Evolutionary conservation across 2,113 vertebrate genomes (phyloP).

Genomic region (Syngnathus scovelli): DNA sequence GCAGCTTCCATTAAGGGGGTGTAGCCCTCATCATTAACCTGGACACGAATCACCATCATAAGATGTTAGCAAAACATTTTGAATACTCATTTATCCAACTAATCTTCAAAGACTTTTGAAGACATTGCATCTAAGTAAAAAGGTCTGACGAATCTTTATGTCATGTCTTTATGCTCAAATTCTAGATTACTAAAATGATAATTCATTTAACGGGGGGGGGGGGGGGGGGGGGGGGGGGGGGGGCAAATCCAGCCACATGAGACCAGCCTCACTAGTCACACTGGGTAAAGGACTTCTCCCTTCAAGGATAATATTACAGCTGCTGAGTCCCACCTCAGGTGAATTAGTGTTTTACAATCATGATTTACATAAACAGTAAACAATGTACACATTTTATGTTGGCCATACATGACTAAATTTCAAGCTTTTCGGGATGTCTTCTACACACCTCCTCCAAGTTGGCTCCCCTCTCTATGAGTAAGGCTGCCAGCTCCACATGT

Average conservation of each 20-base stretch:
- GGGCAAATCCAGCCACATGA: neutral
- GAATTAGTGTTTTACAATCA: neutral
- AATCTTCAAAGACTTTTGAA: neutral
- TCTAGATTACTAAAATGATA: too few relatives aligned
- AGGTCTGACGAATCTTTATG: neutral
- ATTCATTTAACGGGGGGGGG: too few relatives aligned
- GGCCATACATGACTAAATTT: neutral
- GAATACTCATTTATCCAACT: neutral
- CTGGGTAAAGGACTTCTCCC: neutral
- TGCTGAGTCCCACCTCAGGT: neutral
- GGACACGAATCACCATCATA: neutral
- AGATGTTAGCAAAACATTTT: neutral
- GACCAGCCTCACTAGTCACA: neutral
- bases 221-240: too few relatives aligned
- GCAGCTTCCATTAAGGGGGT: conserved; percentile 98
- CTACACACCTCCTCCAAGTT: conserved; percentile 85
- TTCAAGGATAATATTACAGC: neutral
- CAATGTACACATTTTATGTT: neutral
- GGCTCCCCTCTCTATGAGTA: conserved; percentile 94
- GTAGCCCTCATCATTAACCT: conserved; percentile 97
- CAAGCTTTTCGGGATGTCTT: neutral
- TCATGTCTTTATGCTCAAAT: neutral
- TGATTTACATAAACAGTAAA: neutral
- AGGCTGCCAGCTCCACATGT: conserved; percentile 91
- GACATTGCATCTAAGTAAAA: neutral